Evolutionary conservation across 2,888 invertebrate species (phyloP).

Genomic region (Andrena marginata): DNA sequence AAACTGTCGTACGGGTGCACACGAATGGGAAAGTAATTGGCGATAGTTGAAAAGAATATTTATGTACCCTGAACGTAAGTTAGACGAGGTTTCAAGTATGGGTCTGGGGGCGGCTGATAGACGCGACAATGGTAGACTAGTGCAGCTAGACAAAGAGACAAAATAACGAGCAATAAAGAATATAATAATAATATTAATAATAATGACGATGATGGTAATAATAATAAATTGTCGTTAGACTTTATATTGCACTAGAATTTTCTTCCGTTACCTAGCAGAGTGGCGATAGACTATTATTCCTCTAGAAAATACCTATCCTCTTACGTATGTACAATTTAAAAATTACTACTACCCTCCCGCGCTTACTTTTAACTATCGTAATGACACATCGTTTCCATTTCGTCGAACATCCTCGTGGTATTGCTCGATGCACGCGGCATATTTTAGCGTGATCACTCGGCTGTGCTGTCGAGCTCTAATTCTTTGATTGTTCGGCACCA

Average conservation of each 20-base stretch:
- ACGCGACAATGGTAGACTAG: constrained; percentile 12
- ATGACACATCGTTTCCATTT: constrained; percentile 39
- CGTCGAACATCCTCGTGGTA: constrained; percentile 69
- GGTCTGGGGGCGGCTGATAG: neutral
- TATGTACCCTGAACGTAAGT: neutral
- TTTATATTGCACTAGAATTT: constrained; percentile 84
- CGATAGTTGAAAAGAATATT: neutral
- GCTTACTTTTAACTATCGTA: constrained; percentile 60
- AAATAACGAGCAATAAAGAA: constrained; percentile 54
- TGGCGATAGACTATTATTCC: constrained; percentile 76
- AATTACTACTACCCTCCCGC: constrained; percentile 76
- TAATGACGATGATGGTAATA: constrained; percentile 51
- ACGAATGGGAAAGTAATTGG: constrained; percentile 22
- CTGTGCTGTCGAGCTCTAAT: constrained; percentile 18
- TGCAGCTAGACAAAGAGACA: constrained; percentile 7
- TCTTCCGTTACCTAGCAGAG: constrained; percentile 76
- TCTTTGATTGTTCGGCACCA: constrained; percentile 19
- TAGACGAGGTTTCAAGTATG: neutral
- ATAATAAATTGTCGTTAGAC: constrained; percentile 73
- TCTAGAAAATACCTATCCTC: constrained; percentile 82
- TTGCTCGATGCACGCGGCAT: constrained; percentile 67
- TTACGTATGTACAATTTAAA: constrained; percentile 83
- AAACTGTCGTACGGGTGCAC: neutral
- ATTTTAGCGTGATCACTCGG: constrained; percentile 29
- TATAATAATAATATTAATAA: constrained; percentile 52